phyloP scores from a whole-genome alignment of 2,797 vertebrate species.

The Corythornis leucogaster region DNA sequence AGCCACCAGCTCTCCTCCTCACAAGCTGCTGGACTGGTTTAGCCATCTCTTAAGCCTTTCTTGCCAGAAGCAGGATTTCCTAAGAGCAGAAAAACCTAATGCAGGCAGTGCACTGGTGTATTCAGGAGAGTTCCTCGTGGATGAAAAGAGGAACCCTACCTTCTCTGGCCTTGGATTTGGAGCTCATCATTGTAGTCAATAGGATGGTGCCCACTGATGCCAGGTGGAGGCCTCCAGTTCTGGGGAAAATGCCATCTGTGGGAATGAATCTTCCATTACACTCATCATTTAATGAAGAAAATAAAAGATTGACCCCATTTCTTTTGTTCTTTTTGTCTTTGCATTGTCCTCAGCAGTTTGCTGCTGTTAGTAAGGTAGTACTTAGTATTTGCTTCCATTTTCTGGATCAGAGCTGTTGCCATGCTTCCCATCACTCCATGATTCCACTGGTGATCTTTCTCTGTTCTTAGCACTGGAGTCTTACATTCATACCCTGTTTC shows the following conservation, averaged over 20 bases:
- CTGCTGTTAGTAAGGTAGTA: neutral
- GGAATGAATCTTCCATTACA: neutral
- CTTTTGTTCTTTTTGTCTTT: neutral
- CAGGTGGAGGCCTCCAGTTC: neutral
- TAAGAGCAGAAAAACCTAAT: neutral
- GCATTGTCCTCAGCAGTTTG: neutral
- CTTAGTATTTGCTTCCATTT: neutral
- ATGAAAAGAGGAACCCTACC: neutral
- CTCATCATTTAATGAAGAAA: neutral
- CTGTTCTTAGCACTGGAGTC: neutral
- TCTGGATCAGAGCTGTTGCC: neutral
- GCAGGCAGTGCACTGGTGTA: accelerated
- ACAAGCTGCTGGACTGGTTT: neutral
- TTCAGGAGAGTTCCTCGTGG: neutral
- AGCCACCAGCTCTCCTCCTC: neutral
- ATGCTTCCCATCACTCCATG: neutral
- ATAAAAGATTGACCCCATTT: accelerated
- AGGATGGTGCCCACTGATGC: neutral
- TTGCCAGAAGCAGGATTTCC: neutral
- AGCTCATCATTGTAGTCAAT: neutral
- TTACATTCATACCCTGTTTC: neutral
- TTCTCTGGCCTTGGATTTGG: neutral
- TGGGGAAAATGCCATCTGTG: neutral
- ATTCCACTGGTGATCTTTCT: neutral
- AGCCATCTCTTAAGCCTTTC: neutral